Conservation (phyloP, 2,797 vertebrate genomes). For the Sebastes oblongus region DNA sequence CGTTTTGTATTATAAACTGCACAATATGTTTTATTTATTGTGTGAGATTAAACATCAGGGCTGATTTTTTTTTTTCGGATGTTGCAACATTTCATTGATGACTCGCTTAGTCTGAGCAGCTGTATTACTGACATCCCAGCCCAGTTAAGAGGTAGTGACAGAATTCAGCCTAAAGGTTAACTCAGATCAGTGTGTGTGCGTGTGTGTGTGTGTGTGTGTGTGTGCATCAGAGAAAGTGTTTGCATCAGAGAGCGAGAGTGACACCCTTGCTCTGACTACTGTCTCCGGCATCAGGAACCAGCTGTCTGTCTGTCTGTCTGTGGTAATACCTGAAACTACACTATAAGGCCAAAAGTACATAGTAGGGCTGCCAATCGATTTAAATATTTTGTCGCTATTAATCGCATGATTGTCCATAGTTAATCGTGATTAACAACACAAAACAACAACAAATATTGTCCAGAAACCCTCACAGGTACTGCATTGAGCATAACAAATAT, state of each 20-base stretch:
- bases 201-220: background rate
- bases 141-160: constrained; percentile 4
- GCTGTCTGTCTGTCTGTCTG: constrained; percentile 16
- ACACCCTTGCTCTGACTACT: background rate
- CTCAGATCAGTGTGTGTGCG: constrained; percentile 1
- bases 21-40: background rate
- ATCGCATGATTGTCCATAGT: too few species aligned
- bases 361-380: too few species aligned
- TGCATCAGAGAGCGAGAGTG: constrained; percentile 1
- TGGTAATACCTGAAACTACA: background rate
- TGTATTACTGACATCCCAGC: constrained; percentile 7
- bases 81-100: constrained; percentile 25
- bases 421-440: too few species aligned
- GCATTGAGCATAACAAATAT: too few species aligned
- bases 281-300: background rate
- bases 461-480: too few species aligned
- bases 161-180: constrained; percentile 14
- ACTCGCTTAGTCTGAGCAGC: constrained; percentile 28
- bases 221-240: constrained; percentile 32
- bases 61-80: background rate
- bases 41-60: background rate
- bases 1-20: background rate
- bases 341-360: background rate
- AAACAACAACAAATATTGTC: too few species aligned
- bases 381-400: too few species aligned